phyloP scores from a whole-genome alignment of 2,113 vertebrate genomes.

The Bubo scandiacus region DNA sequence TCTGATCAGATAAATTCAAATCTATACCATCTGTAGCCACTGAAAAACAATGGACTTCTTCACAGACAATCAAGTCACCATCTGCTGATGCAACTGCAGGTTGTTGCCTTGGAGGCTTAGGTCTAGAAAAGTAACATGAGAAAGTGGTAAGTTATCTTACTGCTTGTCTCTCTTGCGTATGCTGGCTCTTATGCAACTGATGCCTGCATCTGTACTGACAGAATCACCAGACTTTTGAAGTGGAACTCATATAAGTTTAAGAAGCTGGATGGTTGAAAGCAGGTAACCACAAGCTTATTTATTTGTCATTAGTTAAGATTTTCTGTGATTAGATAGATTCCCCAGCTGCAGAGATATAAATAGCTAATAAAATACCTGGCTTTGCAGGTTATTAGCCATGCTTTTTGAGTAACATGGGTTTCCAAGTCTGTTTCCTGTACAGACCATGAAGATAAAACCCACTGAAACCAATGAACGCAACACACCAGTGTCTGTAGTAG shows the following conservation, averaged over 20 bases:
- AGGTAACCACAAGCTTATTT: not conserved
- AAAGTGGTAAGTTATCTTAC: not conserved
- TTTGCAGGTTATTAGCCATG: not conserved
- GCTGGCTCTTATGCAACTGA: not conserved
- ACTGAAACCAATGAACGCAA: not conserved
- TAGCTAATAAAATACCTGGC: not conserved
- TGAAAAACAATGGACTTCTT: not conserved
- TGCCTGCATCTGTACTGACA: not conserved
- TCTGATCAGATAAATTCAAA: not conserved
- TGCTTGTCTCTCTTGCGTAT: not conserved
- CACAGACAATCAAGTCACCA: not conserved
- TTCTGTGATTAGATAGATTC: not conserved
- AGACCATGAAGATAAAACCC: not conserved
- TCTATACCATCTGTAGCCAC: not conserved
- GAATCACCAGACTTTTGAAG: not conserved
- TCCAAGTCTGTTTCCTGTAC: not conserved
- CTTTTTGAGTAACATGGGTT: not conserved
- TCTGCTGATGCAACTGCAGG: not conserved
- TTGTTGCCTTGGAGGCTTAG: not conserved
- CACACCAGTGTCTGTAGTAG: not conserved
- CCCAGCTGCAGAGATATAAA: not conserved
- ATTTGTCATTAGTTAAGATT: not conserved
- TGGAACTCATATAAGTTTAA: not conserved
- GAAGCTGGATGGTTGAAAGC: not conserved
- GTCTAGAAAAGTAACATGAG: not conserved